These are phyloP conservation scores for Pristiophorus japonicus DNA, from an alignment of 2,113 vertebrate genomes.

Conservation along the genomic window DNA sequence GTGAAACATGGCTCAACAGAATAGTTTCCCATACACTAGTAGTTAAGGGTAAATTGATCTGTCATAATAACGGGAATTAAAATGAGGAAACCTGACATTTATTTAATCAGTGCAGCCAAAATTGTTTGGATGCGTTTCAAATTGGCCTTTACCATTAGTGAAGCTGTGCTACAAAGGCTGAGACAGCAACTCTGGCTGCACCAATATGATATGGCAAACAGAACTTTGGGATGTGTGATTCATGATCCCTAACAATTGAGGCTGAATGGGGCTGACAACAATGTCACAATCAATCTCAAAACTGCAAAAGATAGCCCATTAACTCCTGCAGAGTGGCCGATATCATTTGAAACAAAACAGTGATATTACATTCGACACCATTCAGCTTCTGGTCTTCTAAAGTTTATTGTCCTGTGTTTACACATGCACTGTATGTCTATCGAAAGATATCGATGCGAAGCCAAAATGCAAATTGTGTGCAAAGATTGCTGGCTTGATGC, in stretches of 20 bases:
- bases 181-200: neutral
- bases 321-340: neutral
- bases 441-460: neutral
- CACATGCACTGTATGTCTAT: neutral
- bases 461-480: neutral
- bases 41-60: neutral
- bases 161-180: neutral
- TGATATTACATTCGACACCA: neutral
- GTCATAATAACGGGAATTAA: neutral
- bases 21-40: neutral
- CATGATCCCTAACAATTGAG: neutral
- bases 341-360: neutral
- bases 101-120: neutral
- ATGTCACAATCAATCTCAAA: constrained; percentile 15
- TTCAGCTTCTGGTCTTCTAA: neutral
- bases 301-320: neutral
- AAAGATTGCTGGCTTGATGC: neutral
- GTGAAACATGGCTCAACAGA: neutral
- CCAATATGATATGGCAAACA: neutral
- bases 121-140: neutral
- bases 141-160: neutral
- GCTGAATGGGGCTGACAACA: neutral
- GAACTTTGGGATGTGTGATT: neutral
- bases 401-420: neutral
- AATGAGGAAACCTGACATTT: neutral